phyloP scores from a whole-genome alignment of 2,113 vertebrate genomes.

The Calidris pugnax region DNA sequence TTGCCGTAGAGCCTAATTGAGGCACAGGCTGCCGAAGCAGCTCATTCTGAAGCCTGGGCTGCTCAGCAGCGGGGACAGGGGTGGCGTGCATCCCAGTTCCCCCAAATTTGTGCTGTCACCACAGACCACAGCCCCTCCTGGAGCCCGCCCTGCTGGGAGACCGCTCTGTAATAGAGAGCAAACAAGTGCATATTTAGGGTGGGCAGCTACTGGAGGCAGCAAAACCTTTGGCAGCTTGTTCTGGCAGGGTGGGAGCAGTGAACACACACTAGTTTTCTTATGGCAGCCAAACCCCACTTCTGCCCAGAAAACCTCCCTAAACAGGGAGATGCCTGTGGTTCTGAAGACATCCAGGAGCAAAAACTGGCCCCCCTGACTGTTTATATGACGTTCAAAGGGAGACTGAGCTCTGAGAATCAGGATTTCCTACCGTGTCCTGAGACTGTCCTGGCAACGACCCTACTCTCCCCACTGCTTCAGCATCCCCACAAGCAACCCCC shows the following conservation, averaged over 20 bases:
- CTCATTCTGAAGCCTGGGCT: not conserved
- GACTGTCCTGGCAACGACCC: not conserved
- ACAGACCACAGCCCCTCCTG: not conserved
- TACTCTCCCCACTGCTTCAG: not conserved
- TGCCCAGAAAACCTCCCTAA: not conserved
- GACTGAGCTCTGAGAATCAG: not conserved
- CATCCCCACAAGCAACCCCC: not conserved
- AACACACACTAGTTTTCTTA: not conserved
- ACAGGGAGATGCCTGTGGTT: not conserved
- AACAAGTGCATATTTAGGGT: not conserved
- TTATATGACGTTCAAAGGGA: not conserved
- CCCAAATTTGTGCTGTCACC: not conserved
- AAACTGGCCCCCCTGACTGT: not conserved
- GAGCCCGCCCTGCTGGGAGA: not conserved
- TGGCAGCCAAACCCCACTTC: not conserved
- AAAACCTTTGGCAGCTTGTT: not conserved
- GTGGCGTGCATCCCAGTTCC: rapidly evolving
- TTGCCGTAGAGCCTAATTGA: not conserved
- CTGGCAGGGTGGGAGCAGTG: not conserved
- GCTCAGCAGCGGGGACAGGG: not conserved
- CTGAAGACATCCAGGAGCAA: not conserved
- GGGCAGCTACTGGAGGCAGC: not conserved
- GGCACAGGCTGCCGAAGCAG: not conserved
- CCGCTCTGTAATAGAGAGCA: not conserved
- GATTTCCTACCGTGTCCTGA: not conserved